Conservation (phyloP, 2,888 invertebrate genomes). For the Lamellibrachia columna region DNA sequence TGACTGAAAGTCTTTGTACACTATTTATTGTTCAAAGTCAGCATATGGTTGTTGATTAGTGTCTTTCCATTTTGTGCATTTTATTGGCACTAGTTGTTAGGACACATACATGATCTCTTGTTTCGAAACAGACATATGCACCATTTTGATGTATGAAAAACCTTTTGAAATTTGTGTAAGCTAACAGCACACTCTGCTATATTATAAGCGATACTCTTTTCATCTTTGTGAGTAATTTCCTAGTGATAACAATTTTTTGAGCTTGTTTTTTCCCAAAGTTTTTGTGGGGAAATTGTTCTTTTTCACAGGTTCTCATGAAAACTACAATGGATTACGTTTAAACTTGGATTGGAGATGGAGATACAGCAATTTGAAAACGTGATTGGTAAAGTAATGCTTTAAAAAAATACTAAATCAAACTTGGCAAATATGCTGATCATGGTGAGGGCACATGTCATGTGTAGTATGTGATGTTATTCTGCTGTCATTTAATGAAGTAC, state of each 20-base stretch:
- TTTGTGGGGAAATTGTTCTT: no score
- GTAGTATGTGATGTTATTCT: background rate
- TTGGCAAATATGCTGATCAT: background rate
- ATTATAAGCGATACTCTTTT: background rate
- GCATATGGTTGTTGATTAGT: background rate
- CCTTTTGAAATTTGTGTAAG: background rate
- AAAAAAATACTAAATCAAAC: background rate
- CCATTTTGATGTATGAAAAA: background rate
- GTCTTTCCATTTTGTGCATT: background rate
- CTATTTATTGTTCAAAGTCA: background rate
- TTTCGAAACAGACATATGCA: background rate
- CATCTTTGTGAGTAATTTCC: background rate
- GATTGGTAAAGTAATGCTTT: background rate
- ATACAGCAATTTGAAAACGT: background rate
- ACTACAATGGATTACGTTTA: background rate
- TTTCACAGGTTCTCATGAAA: no score
- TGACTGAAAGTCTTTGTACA: background rate
- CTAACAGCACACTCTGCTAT: background rate
- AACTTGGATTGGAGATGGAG: background rate
- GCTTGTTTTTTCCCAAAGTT: no score
- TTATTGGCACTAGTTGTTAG: background rate
- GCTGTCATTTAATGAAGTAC: background rate
- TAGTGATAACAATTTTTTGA: background rate
- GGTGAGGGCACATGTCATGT: background rate
- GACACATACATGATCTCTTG: background rate